A percentile compares a stretch with the other conserved stretches of the same genome.
These are phyloP conservation scores for Myoxocephalus aenaeus DNA, from an alignment of 2,797 vertebrate genomes.

Conservation along the genomic window DNA sequence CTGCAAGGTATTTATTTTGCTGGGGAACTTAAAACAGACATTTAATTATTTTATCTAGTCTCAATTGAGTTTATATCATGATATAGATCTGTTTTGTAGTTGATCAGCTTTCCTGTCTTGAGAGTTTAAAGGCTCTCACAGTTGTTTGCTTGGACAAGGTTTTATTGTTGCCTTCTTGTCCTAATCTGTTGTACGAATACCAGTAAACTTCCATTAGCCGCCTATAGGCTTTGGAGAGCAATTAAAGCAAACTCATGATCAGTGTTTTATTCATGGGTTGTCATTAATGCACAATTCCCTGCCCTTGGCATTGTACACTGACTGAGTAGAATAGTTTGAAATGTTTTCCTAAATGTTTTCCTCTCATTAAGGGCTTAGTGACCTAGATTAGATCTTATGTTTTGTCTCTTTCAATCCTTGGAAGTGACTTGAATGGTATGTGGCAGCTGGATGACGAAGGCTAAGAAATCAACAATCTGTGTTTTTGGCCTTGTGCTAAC, in stretches of 20 bases:
- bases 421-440: conserved; percentile 9
- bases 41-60: neutral
- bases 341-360: conserved; percentile 18
- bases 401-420: conserved; percentile 52
- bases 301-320: neutral
- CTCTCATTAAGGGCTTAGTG: conserved; percentile 28
- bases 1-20: no score
- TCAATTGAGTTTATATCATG: neutral
- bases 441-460: conserved; percentile 3
- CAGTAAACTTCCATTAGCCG: no score
- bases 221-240: neutral
- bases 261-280: neutral
- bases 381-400: conserved; percentile 46
- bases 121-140: neutral
- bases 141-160: neutral
- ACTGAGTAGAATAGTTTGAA: neutral
- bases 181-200: neutral
- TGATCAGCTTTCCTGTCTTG: neutral
- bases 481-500: conserved; percentile 24
- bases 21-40: neutral
- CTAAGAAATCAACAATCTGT: neutral
- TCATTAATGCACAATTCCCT: neutral
- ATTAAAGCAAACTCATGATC: conserved; percentile 3
- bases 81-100: neutral
- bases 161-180: neutral